Percentiles rank a stretch among this genome's conserved stretches.
These are phyloP conservation scores for Neosalanx taihuensis DNA, from an alignment of 2,797 vertebrate genomes.

Conservation along the genomic window DNA sequence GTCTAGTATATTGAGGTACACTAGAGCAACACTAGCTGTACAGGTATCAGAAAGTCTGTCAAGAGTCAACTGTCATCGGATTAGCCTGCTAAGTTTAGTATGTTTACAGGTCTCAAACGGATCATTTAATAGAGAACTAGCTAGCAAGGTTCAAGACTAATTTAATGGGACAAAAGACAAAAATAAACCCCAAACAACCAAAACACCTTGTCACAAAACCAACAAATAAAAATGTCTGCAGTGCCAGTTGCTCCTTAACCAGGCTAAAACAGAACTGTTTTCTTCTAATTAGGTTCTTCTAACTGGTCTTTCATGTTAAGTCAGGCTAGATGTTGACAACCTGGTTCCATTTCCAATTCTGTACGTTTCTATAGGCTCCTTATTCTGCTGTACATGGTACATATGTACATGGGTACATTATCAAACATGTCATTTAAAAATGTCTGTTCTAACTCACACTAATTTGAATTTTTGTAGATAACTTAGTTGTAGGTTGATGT, in stretches of 20 bases:
- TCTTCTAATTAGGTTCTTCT: too few relatives aligned
- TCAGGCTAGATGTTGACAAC: not conserved
- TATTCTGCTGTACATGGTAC: too few relatives aligned
- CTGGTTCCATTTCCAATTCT: not conserved
- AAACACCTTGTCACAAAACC: constrained; percentile 3
- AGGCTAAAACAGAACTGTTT: not conserved
- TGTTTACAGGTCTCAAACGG: not conserved
- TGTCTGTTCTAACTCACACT: not conserved
- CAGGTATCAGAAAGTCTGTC: not conserved
- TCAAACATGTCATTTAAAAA: too few relatives aligned
- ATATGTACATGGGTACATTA: too few relatives aligned
- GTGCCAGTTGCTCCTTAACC: not conserved
- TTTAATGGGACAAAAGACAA: not conserved
- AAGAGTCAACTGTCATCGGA: constrained; percentile 1
- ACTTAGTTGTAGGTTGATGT: not conserved
- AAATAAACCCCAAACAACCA: not conserved
- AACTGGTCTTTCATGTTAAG: not conserved
- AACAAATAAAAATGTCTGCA: constrained; percentile 15
- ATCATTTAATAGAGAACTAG: not conserved
- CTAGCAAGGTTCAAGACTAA: not conserved
- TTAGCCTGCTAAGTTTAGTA: not conserved
- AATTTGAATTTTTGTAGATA: not conserved
- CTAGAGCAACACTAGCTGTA: not conserved
- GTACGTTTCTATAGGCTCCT: too few relatives aligned
- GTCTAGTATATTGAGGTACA: too few relatives aligned